Conservation (phyloP, 2,888 invertebrate species). For the Nomada hirtipes region DNA sequence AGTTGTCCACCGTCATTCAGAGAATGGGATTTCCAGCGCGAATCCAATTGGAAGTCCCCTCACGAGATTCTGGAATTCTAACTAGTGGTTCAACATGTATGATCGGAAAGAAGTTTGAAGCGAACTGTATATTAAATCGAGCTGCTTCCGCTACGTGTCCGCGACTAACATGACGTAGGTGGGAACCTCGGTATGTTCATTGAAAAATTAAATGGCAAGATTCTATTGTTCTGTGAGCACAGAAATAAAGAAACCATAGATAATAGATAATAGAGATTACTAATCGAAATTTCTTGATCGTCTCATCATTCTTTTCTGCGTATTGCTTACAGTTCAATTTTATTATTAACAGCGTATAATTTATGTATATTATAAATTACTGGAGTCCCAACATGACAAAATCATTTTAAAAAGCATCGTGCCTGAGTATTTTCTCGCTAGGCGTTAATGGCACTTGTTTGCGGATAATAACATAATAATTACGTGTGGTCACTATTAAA, state of each 20-base stretch:
- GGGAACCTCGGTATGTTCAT: constrained; percentile 29
- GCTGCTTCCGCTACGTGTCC: not conserved
- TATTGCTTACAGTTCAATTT: not conserved
- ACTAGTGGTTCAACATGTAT: constrained; percentile 20
- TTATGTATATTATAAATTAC: not conserved
- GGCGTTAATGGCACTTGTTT: not conserved
- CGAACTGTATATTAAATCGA: constrained; percentile 21
- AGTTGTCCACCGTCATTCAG: constrained; percentile 20
- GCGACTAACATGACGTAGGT: constrained; percentile 20
- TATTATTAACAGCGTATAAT: not conserved
- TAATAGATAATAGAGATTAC: not conserved
- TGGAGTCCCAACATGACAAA: not conserved
- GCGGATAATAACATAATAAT: constrained; percentile 7
- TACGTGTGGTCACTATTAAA: not conserved
- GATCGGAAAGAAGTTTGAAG: constrained; percentile 12
- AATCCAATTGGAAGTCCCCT: constrained; percentile 17
- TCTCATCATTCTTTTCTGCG: not conserved
- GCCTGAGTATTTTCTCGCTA: not conserved
- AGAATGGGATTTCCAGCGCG: constrained; percentile 39
- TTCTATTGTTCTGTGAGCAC: not conserved
- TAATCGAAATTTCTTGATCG: no score
- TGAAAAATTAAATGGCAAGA: constrained; percentile 11
- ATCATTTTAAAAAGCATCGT: not conserved
- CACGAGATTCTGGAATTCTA: constrained; percentile 16
- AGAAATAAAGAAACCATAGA: not conserved